Evolutionary conservation across 2,888 invertebrate genomes (phyloP).

Genomic region (Abrostola triplasia): DNA sequence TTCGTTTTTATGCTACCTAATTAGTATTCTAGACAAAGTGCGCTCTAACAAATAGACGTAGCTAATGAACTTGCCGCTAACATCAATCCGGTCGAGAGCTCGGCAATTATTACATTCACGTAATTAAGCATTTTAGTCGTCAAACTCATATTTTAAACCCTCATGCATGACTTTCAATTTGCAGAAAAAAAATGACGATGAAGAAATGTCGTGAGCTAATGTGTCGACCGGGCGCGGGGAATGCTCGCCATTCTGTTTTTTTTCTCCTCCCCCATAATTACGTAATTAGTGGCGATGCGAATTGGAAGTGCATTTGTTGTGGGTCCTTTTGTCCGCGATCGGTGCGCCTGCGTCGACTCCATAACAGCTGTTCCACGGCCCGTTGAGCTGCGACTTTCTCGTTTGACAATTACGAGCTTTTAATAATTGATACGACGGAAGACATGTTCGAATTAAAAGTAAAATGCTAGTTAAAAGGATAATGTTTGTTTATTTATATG

Average conservation of each 20-base stretch:
- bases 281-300: conserved; percentile 86
- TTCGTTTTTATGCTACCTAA: conserved; percentile 15
- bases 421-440: conserved; percentile 48
- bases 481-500: conserved; percentile 17
- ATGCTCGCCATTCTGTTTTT: conserved; percentile 82
- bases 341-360: conserved; percentile 75
- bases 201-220: conserved; percentile 82
- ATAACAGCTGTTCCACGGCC: conserved; percentile 80
- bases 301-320: conserved; percentile 83
- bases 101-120: conserved; percentile 51
- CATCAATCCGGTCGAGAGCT: conserved; percentile 42
- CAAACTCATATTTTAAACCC: conserved; percentile 63
- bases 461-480: conserved; percentile 23
- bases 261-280: conserved; percentile 82
- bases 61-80: conserved; percentile 39
- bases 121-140: conserved; percentile 61
- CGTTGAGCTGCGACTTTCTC: conserved; percentile 71
- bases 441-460: conserved; percentile 21
- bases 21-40: conserved; percentile 20
- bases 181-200: conserved; percentile 67
- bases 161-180: conserved; percentile 80
- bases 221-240: conserved; percentile 79
- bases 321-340: conserved; percentile 82
- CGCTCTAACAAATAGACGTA: conserved; percentile 27
- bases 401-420: conserved; percentile 60